Evolutionary conservation across 2,113 vertebrate genomes (phyloP).

Genomic region (Lutjanus erythropterus): DNA sequence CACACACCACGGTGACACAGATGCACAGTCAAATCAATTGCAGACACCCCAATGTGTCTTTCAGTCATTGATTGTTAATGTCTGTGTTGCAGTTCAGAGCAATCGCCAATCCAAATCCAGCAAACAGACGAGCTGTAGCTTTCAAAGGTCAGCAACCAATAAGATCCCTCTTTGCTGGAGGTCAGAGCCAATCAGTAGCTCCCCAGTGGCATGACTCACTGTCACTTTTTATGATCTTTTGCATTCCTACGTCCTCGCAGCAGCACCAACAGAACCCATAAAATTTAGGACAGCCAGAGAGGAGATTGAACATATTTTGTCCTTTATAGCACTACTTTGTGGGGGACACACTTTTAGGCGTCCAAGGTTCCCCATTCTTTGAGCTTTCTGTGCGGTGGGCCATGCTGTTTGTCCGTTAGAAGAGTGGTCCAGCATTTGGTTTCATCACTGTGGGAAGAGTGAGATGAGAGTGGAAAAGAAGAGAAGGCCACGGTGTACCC

Average conservation of each 20-base stretch:
- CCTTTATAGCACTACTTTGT: slow-evolving; percentile 40
- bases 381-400: not conserved
- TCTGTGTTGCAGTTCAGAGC: slow-evolving; percentile 16
- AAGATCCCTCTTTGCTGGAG: slow-evolving; percentile 35
- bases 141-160: slow-evolving; percentile 66
- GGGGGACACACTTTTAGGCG: slow-evolving; percentile 27
- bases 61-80: slow-evolving; percentile 29
- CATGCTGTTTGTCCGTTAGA: slow-evolving; percentile 14
- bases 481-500: not conserved
- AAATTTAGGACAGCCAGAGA: slow-evolving; percentile 17
- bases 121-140: slow-evolving; percentile 5
- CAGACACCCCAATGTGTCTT: slow-evolving; percentile 9
- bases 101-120: slow-evolving; percentile 1
- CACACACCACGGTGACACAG: not conserved
- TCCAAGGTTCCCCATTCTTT: slow-evolving; percentile 43
- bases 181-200: slow-evolving; percentile 68
- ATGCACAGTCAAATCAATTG: slow-evolving; percentile 22
- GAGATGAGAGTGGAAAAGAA: not conserved
- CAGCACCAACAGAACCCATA: slow-evolving; percentile 30
- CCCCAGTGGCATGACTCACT: slow-evolving; percentile 4
- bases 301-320: slow-evolving; percentile 49
- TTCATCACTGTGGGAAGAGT: slow-evolving; percentile 7
- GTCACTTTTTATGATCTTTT: slow-evolving; percentile 39
- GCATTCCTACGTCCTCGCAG: not conserved
- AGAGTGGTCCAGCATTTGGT: slow-evolving; percentile 30